A percentile compares a stretch with the other conserved stretches of the same genome.
phyloP scores from a whole-genome alignment of 2,888 invertebrate species.

The Leucoma salicis region DNA sequence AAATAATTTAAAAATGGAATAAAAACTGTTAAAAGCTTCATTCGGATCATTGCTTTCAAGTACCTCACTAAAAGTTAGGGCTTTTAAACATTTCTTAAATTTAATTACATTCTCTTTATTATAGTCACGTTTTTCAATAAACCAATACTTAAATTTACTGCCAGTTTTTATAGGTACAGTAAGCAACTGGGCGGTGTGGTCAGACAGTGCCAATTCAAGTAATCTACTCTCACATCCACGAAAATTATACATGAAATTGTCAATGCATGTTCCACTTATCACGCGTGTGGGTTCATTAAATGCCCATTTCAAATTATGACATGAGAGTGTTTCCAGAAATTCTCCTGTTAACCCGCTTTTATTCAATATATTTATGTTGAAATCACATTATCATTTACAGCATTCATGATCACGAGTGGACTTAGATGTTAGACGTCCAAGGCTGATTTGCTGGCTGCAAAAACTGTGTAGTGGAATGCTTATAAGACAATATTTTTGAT shows the following conservation, averaged over 20 bases:
- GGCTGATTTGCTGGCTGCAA: too few relatives aligned
- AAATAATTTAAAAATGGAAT: too few relatives aligned
- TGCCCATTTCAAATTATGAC: not conserved
- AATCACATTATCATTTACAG: too few relatives aligned
- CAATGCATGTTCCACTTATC: conserved; percentile 1
- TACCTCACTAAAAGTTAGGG: not conserved
- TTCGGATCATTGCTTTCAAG: not conserved
- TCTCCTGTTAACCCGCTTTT: too few relatives aligned
- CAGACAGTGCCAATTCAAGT: not conserved
- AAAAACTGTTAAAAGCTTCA: not conserved
- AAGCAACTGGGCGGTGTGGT: conserved; percentile 5
- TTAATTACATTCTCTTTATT: not conserved
- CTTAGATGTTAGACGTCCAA: too few relatives aligned
- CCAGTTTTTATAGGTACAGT: not conserved
- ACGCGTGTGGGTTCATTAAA: not conserved
- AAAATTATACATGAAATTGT: conserved; percentile 1
- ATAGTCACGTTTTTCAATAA: not conserved
- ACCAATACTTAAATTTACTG: not conserved
- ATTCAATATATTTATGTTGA: too few relatives aligned
- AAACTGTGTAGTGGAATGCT: too few relatives aligned
- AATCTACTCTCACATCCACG: not conserved
- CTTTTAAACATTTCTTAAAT: not conserved
- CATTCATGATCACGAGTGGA: too few relatives aligned
- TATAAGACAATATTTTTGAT: too few relatives aligned
- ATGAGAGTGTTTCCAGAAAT: too few relatives aligned